These are phyloP conservation scores for Volucella zonaria DNA, from an alignment of 2,888 invertebrate genomes.

Conservation along the genomic window DNA sequence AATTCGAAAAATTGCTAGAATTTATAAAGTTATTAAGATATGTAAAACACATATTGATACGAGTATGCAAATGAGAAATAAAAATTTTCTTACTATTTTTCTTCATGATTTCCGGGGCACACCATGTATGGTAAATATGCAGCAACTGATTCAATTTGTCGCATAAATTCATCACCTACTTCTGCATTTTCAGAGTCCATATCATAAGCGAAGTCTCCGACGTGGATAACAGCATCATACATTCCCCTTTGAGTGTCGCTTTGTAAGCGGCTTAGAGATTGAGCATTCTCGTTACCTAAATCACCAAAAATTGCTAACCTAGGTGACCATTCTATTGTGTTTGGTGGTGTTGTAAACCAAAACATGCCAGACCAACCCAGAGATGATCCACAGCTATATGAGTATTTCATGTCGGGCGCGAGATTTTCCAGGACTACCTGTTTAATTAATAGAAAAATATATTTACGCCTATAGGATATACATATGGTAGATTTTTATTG, in stretches of 20 bases:
- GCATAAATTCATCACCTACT: slow-evolving; percentile 96
- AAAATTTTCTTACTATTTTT: slow-evolving; percentile 86
- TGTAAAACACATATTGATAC: neutral
- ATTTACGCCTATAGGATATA: neutral
- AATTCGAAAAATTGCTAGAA: slow-evolving; percentile 96
- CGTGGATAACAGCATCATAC: slow-evolving; percentile 95
- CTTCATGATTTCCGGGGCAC: slow-evolving; percentile 95
- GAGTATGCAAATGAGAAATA: neutral
- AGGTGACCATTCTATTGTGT: slow-evolving; percentile 89
- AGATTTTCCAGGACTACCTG: slow-evolving; percentile 84
- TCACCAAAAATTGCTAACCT: slow-evolving; percentile 95
- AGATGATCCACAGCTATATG: slow-evolving; percentile 92
- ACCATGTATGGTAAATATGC: slow-evolving; percentile 96
- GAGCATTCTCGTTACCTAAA: slow-evolving; percentile 95
- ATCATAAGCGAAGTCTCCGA: slow-evolving; percentile 98
- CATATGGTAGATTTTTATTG: no score
- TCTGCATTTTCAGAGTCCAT: slow-evolving; percentile 91
- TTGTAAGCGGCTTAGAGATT: slow-evolving; percentile 92
- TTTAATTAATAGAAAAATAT: neutral
- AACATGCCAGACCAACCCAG: slow-evolving; percentile 92
- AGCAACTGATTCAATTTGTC: slow-evolving; percentile 94
- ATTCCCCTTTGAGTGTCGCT: slow-evolving; percentile 90
- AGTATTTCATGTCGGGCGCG: slow-evolving; percentile 86
- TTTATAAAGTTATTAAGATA: slow-evolving; percentile 58
- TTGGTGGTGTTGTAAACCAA: slow-evolving; percentile 89